Base-by-base conservation (phyloP, 2,113 vertebrate genomes). In the Lanius collurio region DNA sequence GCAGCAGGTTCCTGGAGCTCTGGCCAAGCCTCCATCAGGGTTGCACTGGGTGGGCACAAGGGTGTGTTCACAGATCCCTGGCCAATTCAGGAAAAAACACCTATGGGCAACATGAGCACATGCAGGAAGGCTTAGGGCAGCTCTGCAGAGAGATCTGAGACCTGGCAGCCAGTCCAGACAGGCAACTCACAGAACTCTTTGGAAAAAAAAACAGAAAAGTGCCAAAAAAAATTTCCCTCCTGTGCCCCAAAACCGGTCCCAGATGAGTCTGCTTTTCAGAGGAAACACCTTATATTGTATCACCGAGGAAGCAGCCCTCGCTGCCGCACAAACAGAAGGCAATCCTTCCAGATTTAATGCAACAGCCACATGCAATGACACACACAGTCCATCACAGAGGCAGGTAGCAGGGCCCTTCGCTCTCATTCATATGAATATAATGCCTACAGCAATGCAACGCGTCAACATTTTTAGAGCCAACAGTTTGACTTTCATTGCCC, bases 341-440 rank as follows among this genome's bases (percentile, higher is more conserved):
- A 95, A 90, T 91, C 87, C 83, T 77, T 80, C 31, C 24, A 95
- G 83, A 96, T 91, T 90, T 93, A 96, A 97, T 95, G 96, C 89
- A 76, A 28, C 92, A 94, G 90, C 91, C 83, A 90, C 39, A 42
- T 75, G 78, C 68, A 85, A 90, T 96, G 85, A 93, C 92, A 97
- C 93, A 57, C 87, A 94, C 77, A 89, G 94, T 97, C 84, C 92
- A 96, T 96, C 95, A 97, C 94, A 84, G 69, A 94, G 73, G 73
- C 93, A 96, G 95, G 94, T 92, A 95, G 90, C 92, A 71, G 76
- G 82, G 92, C 69, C 57, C 93, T 88, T 55, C 13, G 3, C 86
- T 93, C 90, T 88, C 88, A 86, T 96, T 96, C 92, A 90, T 95
- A 97, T 94, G 93, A 96, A 94, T 94, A 89, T 95, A 96, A 95